phyloP scores from a whole-genome alignment of 2,113 vertebrate genomes.

The Nestor notabilis region DNA sequence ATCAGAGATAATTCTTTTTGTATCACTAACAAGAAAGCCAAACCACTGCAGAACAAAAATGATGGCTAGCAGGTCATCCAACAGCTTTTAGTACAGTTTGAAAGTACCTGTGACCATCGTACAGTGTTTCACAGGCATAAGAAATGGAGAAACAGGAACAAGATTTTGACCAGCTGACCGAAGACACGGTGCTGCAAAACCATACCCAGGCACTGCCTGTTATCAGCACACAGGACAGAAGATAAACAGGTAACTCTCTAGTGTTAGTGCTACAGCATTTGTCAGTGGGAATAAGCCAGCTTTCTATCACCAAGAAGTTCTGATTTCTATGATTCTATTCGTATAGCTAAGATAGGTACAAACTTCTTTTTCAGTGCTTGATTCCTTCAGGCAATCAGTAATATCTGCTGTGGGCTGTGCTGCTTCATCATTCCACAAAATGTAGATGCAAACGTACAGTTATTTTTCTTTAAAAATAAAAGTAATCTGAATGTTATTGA shows the following conservation, averaged over 20 bases:
- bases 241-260: background rate
- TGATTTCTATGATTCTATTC: background rate
- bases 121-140: too few relatives aligned
- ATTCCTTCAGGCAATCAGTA: background rate
- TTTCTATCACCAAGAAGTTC: background rate
- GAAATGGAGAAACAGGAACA: too few relatives aligned
- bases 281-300: background rate
- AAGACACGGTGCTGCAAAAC: background rate
- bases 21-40: background rate
- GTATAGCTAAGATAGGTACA: background rate
- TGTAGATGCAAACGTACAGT: background rate
- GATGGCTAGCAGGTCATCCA: background rate
- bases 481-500: background rate
- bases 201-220: background rate
- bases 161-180: too few relatives aligned
- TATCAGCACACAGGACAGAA: rapidly evolving
- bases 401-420: background rate
- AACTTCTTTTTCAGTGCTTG: background rate
- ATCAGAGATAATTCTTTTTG: background rate
- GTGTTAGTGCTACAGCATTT: background rate
- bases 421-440: background rate
- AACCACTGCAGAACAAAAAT: background rate
- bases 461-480: background rate
- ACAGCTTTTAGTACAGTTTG: background rate
- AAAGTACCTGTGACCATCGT: too few relatives aligned